Conservation (phyloP, 2,113 vertebrate genomes). For the Anser cygnoides region DNA sequence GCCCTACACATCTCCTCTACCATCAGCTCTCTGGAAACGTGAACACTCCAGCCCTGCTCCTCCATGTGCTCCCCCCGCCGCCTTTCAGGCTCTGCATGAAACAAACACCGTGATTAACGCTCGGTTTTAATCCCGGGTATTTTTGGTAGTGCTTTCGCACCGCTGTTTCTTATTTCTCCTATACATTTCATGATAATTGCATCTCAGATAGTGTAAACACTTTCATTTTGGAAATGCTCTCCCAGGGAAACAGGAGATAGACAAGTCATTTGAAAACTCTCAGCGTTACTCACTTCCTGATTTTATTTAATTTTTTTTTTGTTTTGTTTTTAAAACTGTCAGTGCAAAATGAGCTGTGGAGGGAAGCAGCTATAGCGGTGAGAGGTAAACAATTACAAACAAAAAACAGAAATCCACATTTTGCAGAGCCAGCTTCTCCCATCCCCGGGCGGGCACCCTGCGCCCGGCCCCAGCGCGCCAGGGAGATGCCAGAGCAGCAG, state of each 20-base stretch:
- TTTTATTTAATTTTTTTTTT: neutral
- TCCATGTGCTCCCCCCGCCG: neutral
- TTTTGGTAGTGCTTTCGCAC: neutral
- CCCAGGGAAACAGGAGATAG: neutral
- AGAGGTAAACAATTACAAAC: neutral
- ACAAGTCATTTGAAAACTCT: neutral
- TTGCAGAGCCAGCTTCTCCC: neutral
- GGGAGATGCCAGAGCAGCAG: neutral
- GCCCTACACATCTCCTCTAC: neutral
- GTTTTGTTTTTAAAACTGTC: neutral
- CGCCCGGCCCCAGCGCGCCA: fast-evolving
- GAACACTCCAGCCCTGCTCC: neutral
- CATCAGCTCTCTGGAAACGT: neutral
- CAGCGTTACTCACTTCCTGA: neutral
- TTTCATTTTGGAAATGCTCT: neutral
- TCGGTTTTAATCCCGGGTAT: neutral
- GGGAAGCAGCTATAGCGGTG: neutral
- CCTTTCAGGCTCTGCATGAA: neutral
- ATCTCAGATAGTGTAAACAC: neutral
- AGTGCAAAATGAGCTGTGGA: neutral
- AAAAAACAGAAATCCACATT: fast-evolving
- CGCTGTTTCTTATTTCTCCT: neutral
- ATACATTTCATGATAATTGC: neutral
- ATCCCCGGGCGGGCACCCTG: neutral
- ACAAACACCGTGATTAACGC: neutral